phyloP scores from a whole-genome alignment of 2,113 vertebrate genomes.

The Oncorhynchus gorbuscha region DNA sequence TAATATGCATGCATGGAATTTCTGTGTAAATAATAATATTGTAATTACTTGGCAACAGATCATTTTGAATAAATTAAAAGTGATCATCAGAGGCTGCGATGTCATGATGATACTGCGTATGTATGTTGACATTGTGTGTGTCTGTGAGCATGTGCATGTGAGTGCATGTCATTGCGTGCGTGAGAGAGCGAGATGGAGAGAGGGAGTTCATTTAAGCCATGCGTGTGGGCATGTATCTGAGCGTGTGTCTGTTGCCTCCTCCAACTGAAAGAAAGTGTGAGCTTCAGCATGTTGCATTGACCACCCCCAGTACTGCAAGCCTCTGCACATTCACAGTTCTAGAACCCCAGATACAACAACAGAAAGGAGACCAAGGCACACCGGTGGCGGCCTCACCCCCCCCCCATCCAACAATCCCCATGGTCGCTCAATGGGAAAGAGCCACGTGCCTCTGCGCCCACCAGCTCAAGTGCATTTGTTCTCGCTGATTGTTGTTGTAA shows the following conservation, averaged over 20 bases:
- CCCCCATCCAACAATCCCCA: background rate
- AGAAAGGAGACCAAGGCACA: slow-evolving; percentile 48
- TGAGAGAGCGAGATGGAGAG: slow-evolving; percentile 2
- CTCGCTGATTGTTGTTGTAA: slow-evolving; percentile 62
- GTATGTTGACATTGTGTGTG: background rate
- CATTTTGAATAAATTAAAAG: background rate
- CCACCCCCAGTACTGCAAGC: slow-evolving; percentile 68
- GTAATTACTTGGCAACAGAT: background rate
- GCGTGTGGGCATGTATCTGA: slow-evolving; percentile 5
- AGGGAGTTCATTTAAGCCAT: slow-evolving; percentile 15
- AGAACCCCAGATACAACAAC: slow-evolving; percentile 70
- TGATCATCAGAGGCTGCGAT: background rate
- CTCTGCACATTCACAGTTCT: slow-evolving; percentile 76
- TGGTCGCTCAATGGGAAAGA: slow-evolving; percentile 35
- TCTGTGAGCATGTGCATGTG: slow-evolving; percentile 9
- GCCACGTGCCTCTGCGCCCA: slow-evolving; percentile 59
- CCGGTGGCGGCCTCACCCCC: slow-evolving; percentile 19
- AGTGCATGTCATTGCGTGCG: background rate
- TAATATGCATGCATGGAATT: background rate
- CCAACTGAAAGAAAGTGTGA: slow-evolving; percentile 72
- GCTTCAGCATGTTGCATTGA: slow-evolving; percentile 80
- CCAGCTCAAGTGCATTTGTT: slow-evolving; percentile 67
- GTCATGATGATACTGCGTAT: background rate
- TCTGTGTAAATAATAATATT: background rate
- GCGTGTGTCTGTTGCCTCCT: slow-evolving; percentile 28